phyloP scores from a whole-genome alignment of 1,140 invertebrate genomes.

The Chlorops oryzae region DNA sequence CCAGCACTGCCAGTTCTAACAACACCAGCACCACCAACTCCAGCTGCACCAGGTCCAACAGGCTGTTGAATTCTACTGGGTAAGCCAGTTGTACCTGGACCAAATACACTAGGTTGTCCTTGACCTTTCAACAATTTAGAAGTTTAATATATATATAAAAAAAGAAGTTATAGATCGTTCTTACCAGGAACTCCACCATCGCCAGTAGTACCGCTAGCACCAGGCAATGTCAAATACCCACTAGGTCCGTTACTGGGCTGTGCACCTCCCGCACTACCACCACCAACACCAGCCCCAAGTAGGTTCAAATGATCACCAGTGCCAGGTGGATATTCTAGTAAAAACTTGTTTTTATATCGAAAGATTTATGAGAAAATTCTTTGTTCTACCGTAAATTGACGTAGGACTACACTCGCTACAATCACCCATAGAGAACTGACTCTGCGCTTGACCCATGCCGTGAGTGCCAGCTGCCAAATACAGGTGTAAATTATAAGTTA shows the following conservation, averaged over 20 bases:
- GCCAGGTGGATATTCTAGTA: constrained; percentile 12
- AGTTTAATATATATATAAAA: background rate
- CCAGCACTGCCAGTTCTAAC: background rate
- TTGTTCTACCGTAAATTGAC: constrained; percentile 11
- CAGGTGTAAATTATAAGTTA: too few species aligned
- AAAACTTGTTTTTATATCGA: too few species aligned
- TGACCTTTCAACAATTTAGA: too few species aligned
- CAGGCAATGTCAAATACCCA: too few species aligned
- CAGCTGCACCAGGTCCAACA: constrained; percentile 7
- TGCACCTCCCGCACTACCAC: constrained; percentile 1
- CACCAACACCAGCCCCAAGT: background rate
- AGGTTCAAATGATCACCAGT: constrained; percentile 10
- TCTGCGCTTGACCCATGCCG: constrained; percentile 77
- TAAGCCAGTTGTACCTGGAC: constrained; percentile 6
- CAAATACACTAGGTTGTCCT: background rate
- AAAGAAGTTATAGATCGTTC: background rate
- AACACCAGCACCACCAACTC: constrained; percentile 12
- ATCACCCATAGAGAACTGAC: constrained; percentile 57
- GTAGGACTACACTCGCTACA: constrained; percentile 49
- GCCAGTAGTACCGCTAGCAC: background rate
- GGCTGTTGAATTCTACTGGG: background rate
- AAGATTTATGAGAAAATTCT: too few species aligned
- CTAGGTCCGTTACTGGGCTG: too few species aligned
- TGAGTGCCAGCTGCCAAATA: constrained; percentile 56
- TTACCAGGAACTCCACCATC: background rate